Conservation (phyloP, 1,140 invertebrate species). For the Cephus cinctus region DNA sequence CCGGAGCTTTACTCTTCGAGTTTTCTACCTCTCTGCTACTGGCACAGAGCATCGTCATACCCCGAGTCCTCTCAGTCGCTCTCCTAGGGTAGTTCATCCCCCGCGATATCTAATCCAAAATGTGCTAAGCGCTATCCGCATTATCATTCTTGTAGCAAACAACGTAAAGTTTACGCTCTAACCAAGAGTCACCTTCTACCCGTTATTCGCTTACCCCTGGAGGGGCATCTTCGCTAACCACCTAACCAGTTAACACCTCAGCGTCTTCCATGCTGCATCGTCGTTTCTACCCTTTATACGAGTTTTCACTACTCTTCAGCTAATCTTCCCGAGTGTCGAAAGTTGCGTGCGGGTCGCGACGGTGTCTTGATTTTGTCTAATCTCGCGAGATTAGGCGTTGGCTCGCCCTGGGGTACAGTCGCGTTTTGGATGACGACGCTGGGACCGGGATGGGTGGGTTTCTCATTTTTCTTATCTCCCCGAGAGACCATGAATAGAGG, state of each 20-base stretch:
- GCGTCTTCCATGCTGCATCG: neutral
- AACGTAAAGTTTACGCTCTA: slow-evolving; percentile 42
- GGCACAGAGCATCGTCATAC: neutral
- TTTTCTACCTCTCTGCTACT: neutral
- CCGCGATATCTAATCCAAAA: slow-evolving; percentile 43
- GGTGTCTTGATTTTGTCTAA: too few species aligned
- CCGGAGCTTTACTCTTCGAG: slow-evolving; percentile 10
- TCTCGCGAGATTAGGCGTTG: too few species aligned
- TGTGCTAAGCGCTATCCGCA: slow-evolving; percentile 35
- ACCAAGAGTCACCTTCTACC: too few species aligned
- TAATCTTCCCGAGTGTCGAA: slow-evolving; percentile 30
- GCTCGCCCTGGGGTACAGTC: too few species aligned
- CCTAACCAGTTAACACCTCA: too few species aligned
- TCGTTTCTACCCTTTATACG: slow-evolving; percentile 26
- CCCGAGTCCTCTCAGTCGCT: neutral
- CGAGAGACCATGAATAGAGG: too few species aligned
- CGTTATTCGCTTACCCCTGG: too few species aligned
- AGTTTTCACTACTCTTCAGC: slow-evolving; percentile 36
- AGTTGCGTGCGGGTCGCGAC: too few species aligned
- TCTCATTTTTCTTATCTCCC: too few species aligned
- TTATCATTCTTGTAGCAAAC: slow-evolving; percentile 49
- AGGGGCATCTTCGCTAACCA: too few species aligned
- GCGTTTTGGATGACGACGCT: too few species aligned
- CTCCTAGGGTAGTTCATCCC: slow-evolving; percentile 4
- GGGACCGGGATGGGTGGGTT: too few species aligned